Base-by-base conservation (phyloP, 2,113 vertebrate species). In the Hippocampus abdominalis region DNA sequence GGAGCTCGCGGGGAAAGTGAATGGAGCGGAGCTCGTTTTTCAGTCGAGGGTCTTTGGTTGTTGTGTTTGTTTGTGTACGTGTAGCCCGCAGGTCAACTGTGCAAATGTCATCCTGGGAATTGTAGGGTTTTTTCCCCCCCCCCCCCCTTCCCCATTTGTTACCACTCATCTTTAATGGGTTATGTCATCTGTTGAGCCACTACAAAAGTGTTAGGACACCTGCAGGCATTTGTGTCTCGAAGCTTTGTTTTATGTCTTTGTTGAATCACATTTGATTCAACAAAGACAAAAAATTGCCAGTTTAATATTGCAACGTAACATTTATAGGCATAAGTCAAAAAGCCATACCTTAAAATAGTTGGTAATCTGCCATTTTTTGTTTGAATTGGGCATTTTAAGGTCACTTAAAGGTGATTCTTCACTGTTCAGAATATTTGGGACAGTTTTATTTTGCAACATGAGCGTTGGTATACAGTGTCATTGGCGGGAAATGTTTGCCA, bases 81-180 rank as follows among this genome's bases (percentile, higher is more conserved):
- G 70, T 72, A 61, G 68, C 21, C 39, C 62, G 80, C 15, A 40
- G 79, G 82, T 87, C 83, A 68, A 65, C 71, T 18, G 12, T 60
- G 68, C 25, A 48, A 68, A 72, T 72, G 27, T 59, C 67, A 70
- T 15, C 53, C 18, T 81, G 77, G 73, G 77, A 79, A 75, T 63
- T 59, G 16, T 18, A 13, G 10, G 23, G 10, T 13, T 16, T 16
- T 27, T 16, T 57, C 7, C 4, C 29, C 4, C 29, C 3, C 29
- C 0, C 29, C 29, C 3, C 29, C 0, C 29, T 4, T 32, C 29
- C 29, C 13, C 23, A 2, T 49, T 69, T 39, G 61, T 32, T 23
- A 48, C 66, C 9, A 16, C 40, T 59, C 54, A 20, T 11, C n/a
- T 36, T 61, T 51, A 68, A 29, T 27, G 67, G 62, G 61, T 68